Evolutionary conservation across 2,888 invertebrate species (phyloP), one percentile per base, ranked within the genome.

Genomic region (Ennomos erosarius): DNA sequence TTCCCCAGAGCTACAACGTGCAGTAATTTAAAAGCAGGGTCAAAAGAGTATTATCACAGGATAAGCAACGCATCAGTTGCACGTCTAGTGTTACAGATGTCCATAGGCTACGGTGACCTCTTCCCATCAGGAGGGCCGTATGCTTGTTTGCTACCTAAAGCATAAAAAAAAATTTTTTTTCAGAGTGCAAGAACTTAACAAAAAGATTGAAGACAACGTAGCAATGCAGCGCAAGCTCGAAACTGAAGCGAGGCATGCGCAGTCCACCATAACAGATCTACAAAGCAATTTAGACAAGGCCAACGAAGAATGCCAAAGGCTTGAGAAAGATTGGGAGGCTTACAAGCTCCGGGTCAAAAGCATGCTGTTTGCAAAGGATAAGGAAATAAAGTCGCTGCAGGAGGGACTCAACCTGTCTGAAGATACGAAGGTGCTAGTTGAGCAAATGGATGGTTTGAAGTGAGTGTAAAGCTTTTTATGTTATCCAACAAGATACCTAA

Each of bases 311-410:
- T 89, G 88, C 61, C 73, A 68, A 26, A 74, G 86, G 6, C 62
- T 90, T 10, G 90, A 92, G 63, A 85, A 71, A 45, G 92, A 92
- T 43, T 92, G 92, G 91, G 88, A 89, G 59, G 71, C 86, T 0
- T 92, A 92, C 39, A 92, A 91, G 68, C 61, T 87, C 36, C 76
- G 92, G 58, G 92, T 92, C 2, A 92, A 92, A 49, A 84, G 81
- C 16, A 92, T 90, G 88, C 69, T 92, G 11, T 66, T 65, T 10
- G 73, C 83, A 10, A 92, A 91, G 68, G 92, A 92, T 53, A 81
- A 75, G 38, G 87, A 90, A 59, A 87, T 92, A 9, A 85, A 84
- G 55, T 64, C 77, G 1, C 56, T 91, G 49, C 82, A 85, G 39
- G 82, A 83, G 0, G 89, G 89, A 0, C 37, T 76, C 10, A 74